phyloP scores from a whole-genome alignment of 2,113 vertebrate species.

The Muscicapa adusta region DNA sequence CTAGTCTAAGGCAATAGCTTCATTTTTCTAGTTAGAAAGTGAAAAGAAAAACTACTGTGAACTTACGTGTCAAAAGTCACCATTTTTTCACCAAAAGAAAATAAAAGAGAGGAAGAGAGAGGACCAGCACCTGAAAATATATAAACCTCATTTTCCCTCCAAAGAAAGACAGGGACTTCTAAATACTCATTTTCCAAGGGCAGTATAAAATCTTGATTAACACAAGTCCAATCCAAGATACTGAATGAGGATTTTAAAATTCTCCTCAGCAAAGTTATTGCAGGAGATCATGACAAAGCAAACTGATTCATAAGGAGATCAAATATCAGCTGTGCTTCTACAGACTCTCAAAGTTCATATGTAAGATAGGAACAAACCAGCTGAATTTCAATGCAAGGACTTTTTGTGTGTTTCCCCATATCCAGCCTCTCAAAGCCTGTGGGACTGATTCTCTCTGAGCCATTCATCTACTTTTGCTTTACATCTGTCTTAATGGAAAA shows the following conservation, averaged over 20 bases:
- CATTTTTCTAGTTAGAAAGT: not conserved
- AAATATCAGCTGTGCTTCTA: not conserved
- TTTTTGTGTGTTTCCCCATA: not conserved
- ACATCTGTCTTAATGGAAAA: not conserved
- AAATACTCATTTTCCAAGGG: not conserved
- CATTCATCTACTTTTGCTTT: constrained; percentile 10
- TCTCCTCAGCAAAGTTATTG: not conserved
- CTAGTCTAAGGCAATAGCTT: not conserved
- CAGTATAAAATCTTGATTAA: not conserved
- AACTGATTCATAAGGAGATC: not conserved
- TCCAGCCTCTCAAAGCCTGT: not conserved
- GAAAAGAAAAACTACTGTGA: not conserved
- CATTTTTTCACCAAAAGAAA: not conserved
- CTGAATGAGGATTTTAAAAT: not conserved
- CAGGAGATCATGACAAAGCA: not conserved
- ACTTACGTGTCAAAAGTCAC: not conserved
- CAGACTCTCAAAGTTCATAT: not conserved
- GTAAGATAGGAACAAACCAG: not conserved
- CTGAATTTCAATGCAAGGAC: not conserved
- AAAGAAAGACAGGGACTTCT: not conserved
- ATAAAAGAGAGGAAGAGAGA: not conserved
- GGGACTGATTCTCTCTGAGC: not conserved
- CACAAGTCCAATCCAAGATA: not conserved
- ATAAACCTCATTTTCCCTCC: not conserved
- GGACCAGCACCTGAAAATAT: not conserved